Evolutionary conservation across 1,140 invertebrate species (phyloP), one percentile per base, ranked within the genome.

Genomic region (Chrysoperla carnea): DNA sequence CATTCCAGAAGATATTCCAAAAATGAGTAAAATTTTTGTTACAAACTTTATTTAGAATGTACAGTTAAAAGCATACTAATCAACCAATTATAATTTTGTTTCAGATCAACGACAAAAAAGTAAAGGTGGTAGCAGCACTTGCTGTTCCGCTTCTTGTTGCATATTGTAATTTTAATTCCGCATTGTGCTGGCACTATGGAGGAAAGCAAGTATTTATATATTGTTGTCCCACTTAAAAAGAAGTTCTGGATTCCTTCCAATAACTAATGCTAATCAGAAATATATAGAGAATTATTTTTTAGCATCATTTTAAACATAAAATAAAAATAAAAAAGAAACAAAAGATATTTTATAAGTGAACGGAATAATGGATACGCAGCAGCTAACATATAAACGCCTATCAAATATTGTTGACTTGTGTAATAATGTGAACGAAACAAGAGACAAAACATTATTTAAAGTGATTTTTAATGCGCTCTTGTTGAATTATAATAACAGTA

Each of bases 71-170:
- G n/a, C n/a, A n/a, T n/a, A n/a, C n/a, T n/a, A n/a, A n/a, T n/a
- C n/a, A n/a, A n/a, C n/a, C n/a, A n/a, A n/a, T n/a, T 43, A 48
- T 55, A 44, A 57, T 58, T 60, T 57, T 60, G 48, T 80, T 82
- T 39, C 74, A 90, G 87, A 90, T 80, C 85, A 90, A 75, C 76
- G 86, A 68, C 84, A 88, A 68, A 91, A 91, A 63, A 89, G 84
- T 69, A 91, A 91, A 80, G 84, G 84, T 48, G 84, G 86, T 46
- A 84, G 83, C 46, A 87, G 82, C 68, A 85, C 83, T 73, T 90
- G 85, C 73, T 91, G 87, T 72, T 87, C 83, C 51, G 76, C 84
- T 49, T 85, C 83, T 45, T 91, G 86, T 71, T 81, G 80, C 69
- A 89, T 91, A 74, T 76, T 90, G 76, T 90, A 88, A 84, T 33